phyloP scores from a whole-genome alignment of 2,113 vertebrate genomes.

The Scophthalmus maximus region DNA sequence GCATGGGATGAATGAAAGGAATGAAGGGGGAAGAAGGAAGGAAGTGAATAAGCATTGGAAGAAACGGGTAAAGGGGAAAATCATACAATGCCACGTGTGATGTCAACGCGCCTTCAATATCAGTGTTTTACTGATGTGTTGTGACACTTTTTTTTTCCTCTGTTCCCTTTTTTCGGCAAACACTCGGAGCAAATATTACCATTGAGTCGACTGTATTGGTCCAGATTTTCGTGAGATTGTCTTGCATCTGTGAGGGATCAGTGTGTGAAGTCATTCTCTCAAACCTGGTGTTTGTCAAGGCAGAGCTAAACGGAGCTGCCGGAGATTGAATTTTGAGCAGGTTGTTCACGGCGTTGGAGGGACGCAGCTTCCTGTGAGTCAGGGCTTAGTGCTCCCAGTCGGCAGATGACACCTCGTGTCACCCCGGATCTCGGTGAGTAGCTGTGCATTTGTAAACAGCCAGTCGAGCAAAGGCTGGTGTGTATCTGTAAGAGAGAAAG shows the following conservation, averaged over 20 bases:
- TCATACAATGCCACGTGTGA: no score
- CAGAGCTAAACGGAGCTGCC: slow-evolving; percentile 16
- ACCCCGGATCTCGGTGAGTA: no score
- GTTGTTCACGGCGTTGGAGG: slow-evolving; percentile 51
- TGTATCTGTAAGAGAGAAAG: not conserved
- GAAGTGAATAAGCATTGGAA: not conserved
- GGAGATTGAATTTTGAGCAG: slow-evolving; percentile 55
- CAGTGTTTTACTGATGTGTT: not conserved
- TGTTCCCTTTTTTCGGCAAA: no score
- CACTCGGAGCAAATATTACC: not conserved
- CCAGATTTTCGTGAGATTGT: slow-evolving; percentile 4
- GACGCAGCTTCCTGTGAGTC: slow-evolving; percentile 36
- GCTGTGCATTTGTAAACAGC: no score
- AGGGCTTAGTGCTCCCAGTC: no score
- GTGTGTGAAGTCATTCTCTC: slow-evolving; percentile 16
- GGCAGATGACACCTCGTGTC: no score
- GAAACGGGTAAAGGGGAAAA: no score
- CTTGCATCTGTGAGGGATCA: slow-evolving; percentile 7
- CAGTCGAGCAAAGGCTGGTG: no score
- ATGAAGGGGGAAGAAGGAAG: not conserved
- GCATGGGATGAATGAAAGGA: not conserved
- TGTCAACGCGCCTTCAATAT: no score
- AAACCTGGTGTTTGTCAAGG: slow-evolving; percentile 44
- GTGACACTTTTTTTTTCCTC: not conserved
- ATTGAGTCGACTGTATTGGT: not conserved